Evolutionary conservation across 2,113 vertebrate genomes (phyloP).

Genomic region (Mastomys natalensis): DNA sequence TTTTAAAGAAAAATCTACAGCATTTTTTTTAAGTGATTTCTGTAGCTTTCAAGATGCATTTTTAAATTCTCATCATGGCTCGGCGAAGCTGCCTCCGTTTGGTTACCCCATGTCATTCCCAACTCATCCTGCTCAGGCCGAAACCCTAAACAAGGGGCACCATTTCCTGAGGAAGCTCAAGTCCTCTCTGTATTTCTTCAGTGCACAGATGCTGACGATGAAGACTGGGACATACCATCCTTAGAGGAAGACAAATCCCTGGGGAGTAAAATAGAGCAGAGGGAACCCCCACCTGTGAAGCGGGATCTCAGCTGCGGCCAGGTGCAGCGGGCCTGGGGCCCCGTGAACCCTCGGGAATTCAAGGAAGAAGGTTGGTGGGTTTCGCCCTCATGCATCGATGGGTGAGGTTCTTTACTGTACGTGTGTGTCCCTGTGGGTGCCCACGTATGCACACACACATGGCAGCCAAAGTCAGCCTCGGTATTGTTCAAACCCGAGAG

Average conservation of each 20-base stretch:
- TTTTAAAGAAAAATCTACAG: neutral
- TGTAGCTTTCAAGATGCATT: neutral
- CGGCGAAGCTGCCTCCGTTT: neutral
- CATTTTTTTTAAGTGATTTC: neutral
- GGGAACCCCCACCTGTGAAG: conserved; percentile 80
- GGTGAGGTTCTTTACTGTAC: no score
- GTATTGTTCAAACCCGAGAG: neutral
- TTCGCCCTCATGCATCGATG: neutral
- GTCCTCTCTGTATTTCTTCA: conserved; percentile 29
- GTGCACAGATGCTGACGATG: conserved; percentile 87
- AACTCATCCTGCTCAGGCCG: neutral
- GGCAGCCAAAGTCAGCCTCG: no score
- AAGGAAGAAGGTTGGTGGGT: conserved; percentile 88
- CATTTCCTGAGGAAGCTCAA: neutral
- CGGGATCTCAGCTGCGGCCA: conserved; percentile 85
- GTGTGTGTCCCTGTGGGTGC: neutral
- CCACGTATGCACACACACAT: no score
- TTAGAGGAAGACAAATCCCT: conserved; percentile 88
- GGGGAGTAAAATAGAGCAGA: conserved; percentile 81
- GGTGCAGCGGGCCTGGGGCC: conserved; percentile 91
- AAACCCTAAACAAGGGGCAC: neutral
- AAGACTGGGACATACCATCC: conserved; percentile 92
- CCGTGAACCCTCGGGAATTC: conserved; percentile 81
- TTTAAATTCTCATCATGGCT: neutral
- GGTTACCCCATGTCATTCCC: neutral